Conservation (phyloP, 1,140 invertebrate species). For the Nylanderia fulva region DNA sequence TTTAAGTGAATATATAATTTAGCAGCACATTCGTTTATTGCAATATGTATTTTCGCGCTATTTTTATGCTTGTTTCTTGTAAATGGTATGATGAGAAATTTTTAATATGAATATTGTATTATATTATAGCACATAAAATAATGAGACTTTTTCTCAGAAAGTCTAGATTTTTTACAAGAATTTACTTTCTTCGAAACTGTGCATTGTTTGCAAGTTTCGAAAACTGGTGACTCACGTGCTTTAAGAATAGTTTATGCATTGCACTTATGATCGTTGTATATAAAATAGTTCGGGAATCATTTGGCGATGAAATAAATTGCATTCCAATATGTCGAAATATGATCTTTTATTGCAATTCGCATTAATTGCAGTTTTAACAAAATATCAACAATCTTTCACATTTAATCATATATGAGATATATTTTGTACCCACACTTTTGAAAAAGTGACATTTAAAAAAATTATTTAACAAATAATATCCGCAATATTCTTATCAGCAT, state of each 20-base stretch:
- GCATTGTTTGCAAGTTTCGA: conserved; percentile 21
- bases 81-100: neutral
- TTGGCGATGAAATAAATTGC: neutral
- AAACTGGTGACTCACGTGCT: conserved; percentile 50
- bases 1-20: neutral
- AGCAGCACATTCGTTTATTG: no score
- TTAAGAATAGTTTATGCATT: conserved; percentile 57
- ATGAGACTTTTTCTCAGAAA: neutral
- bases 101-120: neutral
- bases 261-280: conserved; percentile 17
- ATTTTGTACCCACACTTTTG: no score
- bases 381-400: neutral
- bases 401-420: neutral
- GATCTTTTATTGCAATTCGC: neutral
- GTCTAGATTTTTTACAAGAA: conserved; percentile 19
- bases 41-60: neutral
- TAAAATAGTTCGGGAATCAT: neutral
- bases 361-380: neutral
- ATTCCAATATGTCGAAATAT: neutral
- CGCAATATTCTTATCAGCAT: neutral
- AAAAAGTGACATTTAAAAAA: no score
- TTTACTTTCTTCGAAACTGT: neutral
- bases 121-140: neutral
- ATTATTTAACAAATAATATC: neutral
- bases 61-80: neutral